These are phyloP conservation scores for Oophaga pumilio DNA, from an alignment of 2,113 vertebrate species.

Conservation along the genomic window DNA sequence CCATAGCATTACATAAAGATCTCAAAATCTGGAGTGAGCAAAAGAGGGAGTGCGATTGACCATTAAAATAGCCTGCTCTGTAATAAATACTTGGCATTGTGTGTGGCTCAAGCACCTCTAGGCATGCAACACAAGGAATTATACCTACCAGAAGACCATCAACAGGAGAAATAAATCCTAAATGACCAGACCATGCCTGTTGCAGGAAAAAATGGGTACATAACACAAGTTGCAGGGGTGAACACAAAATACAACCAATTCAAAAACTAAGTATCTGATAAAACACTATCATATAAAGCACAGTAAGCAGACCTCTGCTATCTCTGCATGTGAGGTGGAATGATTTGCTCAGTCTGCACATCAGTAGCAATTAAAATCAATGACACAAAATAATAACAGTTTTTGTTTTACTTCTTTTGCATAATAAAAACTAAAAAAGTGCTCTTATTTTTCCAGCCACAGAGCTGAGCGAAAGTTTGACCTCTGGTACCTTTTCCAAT, in stretches of 20 bases:
- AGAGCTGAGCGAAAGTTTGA: too few species aligned
- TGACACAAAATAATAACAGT: too few species aligned
- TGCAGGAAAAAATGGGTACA: conserved; percentile 61
- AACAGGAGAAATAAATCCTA: conserved; percentile 90
- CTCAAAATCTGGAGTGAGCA: neutral
- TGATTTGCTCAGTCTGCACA: neutral
- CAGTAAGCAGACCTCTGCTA: neutral
- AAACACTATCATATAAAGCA: neutral
- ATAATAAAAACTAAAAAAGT: too few species aligned
- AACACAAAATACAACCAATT: neutral
- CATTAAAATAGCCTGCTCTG: neutral
- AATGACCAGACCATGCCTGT: conserved; percentile 90
- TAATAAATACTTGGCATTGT: neutral
- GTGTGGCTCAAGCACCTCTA: neutral
- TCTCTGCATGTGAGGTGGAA: neutral
- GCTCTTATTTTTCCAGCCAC: too few species aligned
- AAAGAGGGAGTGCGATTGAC: neutral
- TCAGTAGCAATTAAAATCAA: neutral
- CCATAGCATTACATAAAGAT: neutral
- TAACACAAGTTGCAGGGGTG: neutral
- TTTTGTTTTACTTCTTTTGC: too few species aligned
- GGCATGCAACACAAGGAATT: conserved; percentile 50
- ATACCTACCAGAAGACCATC: conserved; percentile 97
- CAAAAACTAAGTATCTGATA: neutral
- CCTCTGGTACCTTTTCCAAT: too few species aligned